Conservation (phyloP, 2,797 vertebrate species). For the Lacerta agilis region DNA sequence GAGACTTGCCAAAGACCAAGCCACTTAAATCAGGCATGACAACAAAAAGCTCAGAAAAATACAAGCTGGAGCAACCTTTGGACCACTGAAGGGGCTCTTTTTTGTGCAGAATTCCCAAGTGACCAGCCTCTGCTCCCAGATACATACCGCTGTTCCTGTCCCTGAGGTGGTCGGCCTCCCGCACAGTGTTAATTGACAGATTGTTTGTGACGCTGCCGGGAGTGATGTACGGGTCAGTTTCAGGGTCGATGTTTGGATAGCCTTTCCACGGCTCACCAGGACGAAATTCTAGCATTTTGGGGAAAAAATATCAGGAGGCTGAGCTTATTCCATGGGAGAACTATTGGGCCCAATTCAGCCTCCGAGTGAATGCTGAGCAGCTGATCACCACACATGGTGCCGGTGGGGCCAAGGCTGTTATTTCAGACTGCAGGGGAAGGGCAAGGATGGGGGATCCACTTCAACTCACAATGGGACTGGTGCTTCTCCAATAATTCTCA, state of each 20-base stretch:
- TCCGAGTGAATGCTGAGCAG: background rate
- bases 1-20: background rate
- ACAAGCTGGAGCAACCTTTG: too few species aligned
- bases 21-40: background rate
- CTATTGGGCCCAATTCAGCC: too few species aligned
- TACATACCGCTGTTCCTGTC: constrained; percentile 96
- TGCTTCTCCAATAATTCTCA: background rate
- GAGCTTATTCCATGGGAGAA: background rate
- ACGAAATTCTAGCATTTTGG: constrained; percentile 88
- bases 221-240: constrained; percentile 99
- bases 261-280: constrained; percentile 99
- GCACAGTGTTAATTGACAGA: constrained; percentile 99
- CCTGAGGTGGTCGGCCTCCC: constrained; percentile 99
- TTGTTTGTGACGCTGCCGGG: constrained; percentile 99
- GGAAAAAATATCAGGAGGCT: background rate
- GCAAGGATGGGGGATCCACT: background rate
- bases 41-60: background rate
- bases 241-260: constrained; percentile 99
- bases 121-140: too few species aligned
- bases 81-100: background rate
- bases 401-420: background rate
- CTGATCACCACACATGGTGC: too few species aligned
- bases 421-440: background rate
- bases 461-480: background rate
- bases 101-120: fast-evolving